Conservation (phyloP, 1,140 invertebrate genomes). For the Pseudomyrmex sp. region DNA sequence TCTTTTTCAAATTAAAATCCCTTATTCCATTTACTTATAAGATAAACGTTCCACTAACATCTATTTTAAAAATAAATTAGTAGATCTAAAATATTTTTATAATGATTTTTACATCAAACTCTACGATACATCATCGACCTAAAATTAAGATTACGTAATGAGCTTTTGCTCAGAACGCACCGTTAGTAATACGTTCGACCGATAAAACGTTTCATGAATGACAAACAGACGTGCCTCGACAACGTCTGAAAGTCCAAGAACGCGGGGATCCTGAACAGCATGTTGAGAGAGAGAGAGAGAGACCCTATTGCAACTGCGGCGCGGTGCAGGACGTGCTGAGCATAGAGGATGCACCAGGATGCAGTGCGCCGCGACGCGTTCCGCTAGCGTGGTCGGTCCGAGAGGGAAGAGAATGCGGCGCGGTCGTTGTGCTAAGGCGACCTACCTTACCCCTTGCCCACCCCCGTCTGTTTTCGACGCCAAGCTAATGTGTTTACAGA, state of each 20-base stretch:
- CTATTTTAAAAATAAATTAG: no score
- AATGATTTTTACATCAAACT: no score
- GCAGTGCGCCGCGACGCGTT: conserved; percentile 7
- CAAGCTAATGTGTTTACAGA: conserved; percentile 73
- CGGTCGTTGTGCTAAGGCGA: conserved; percentile 64
- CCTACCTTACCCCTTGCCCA: not conserved
- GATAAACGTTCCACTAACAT: no score
- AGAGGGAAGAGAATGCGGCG: conserved; percentile 33
- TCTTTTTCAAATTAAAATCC: not conserved
- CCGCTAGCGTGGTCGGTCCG: conserved; percentile 2
- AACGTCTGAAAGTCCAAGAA: not conserved
- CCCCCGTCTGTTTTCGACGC: not conserved
- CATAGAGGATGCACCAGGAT: conserved; percentile 34
- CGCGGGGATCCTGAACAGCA: not conserved
- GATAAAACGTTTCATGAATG: no score
- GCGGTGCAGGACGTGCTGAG: conserved; percentile 51
- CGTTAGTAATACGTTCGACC: no score
- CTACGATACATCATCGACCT: no score
- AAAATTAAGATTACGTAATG: no score
- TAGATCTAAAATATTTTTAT: no score
- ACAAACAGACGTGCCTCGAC: no score
- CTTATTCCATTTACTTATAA: no score
- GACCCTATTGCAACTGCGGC: conserved; percentile 36
- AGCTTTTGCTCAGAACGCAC: no score
- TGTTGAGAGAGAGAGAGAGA: not conserved